These are phyloP conservation scores for Euura lappo DNA, from an alignment of 1,140 invertebrate species.

Conservation along the genomic window DNA sequence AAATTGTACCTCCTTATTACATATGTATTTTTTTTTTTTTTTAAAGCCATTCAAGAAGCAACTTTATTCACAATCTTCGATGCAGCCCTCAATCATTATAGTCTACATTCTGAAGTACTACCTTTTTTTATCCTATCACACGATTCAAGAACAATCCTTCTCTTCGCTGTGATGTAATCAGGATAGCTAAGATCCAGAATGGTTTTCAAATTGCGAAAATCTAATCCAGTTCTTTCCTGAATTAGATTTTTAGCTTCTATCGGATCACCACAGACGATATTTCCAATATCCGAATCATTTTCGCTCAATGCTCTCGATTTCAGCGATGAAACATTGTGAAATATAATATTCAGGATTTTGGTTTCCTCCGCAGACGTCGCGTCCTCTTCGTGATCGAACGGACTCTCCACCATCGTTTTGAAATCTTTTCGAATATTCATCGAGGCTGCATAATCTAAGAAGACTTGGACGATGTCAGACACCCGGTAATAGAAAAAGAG, in stretches of 20 bases:
- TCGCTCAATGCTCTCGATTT: constrained; percentile 12
- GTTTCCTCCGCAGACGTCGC: constrained; percentile 36
- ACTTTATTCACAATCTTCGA: constrained; percentile 9
- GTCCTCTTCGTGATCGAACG: constrained; percentile 39
- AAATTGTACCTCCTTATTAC: too few relatives aligned
- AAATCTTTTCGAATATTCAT: constrained; percentile 8
- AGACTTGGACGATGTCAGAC: neutral
- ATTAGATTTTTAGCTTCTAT: constrained; percentile 28
- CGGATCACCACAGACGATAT: constrained; percentile 10
- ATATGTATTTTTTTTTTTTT: neutral
- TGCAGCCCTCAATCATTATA: constrained; percentile 12
- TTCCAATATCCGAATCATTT: neutral
- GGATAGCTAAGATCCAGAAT: constrained; percentile 32
- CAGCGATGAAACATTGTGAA: neutral
- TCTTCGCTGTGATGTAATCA: constrained; percentile 37
- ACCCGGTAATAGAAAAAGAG: neutral
- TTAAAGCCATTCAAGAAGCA: neutral
- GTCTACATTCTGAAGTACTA: neutral
- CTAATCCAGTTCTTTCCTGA: constrained; percentile 21
- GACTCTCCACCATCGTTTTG: constrained; percentile 28
- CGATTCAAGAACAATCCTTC: constrained; percentile 28
- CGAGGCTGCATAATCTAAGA: neutral
- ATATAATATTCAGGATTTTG: constrained; percentile 40
- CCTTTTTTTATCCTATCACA: neutral
- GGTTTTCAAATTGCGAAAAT: constrained; percentile 26